Percentiles rank a stretch among this genome's conserved stretches.
These are phyloP conservation scores for Cebus imitator DNA, from an alignment of 2,113 vertebrate genomes.

Conservation along the genomic window DNA sequence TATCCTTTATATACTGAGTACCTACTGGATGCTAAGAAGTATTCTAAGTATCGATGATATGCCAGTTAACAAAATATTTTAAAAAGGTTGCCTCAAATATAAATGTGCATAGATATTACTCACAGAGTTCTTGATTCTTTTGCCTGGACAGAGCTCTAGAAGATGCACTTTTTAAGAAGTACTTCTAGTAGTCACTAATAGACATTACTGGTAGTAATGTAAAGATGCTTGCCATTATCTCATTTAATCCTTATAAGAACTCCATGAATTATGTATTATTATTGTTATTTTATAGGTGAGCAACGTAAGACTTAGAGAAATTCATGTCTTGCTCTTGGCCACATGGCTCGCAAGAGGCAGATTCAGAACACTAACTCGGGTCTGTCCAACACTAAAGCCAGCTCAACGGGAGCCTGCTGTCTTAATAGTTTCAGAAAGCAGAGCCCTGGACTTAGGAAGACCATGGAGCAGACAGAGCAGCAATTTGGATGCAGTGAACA, in stretches of 20 bases:
- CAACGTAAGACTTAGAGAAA: neutral
- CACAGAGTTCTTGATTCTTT: neutral
- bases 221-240: neutral
- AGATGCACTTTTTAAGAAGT: neutral
- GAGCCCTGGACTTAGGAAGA: neutral
- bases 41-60: neutral
- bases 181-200: neutral
- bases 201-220: neutral
- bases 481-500: neutral
- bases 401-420: rapidly evolving
- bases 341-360: neutral
- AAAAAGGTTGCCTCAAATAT: neutral
- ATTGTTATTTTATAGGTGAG: neutral
- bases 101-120: neutral
- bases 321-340: neutral
- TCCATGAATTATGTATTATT: too few relatives aligned
- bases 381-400: neutral
- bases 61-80: neutral
- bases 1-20: neutral
- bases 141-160: neutral
- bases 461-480: neutral
- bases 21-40: neutral
- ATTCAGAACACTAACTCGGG: neutral
- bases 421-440: neutral
- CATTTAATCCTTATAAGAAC: neutral